A percentile compares a stretch with the other conserved stretches of the same genome.
phyloP scores from a whole-genome alignment of 2,113 vertebrate genomes.

The Coryphaenoides rupestris region DNA sequence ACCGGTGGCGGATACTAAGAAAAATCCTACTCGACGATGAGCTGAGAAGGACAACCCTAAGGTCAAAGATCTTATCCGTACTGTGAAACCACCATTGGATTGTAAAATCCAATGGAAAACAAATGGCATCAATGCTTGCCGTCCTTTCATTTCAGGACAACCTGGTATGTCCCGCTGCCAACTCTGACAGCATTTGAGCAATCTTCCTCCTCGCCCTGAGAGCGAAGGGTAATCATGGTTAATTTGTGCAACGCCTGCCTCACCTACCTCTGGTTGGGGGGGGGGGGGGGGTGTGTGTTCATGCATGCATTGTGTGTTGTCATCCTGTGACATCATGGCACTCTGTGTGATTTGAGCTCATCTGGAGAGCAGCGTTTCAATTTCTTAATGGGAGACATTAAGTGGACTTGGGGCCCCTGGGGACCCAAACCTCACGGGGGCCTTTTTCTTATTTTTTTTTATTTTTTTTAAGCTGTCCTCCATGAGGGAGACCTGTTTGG shows the following conservation, averaged over 20 bases:
- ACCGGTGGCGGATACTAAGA: slow-evolving; percentile 35
- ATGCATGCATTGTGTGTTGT: slow-evolving; percentile 36
- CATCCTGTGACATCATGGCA: slow-evolving; percentile 54
- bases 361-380: slow-evolving; percentile 60
- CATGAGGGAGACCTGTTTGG: slow-evolving; percentile 14
- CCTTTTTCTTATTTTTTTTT: slow-evolving; percentile 23
- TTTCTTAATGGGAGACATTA: slow-evolving; percentile 62
- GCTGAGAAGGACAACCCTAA: slow-evolving; percentile 31
- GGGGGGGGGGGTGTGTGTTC: slow-evolving; percentile 34
- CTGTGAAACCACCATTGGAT: slow-evolving; percentile 38
- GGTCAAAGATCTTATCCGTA: slow-evolving; percentile 36
- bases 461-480: too few species aligned
- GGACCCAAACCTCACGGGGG: slow-evolving; percentile 46
- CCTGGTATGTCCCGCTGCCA: slow-evolving; percentile 21
- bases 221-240: slow-evolving; percentile 36
- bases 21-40: slow-evolving; percentile 36
- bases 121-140: not conserved
- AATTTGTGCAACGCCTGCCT: slow-evolving; percentile 38
- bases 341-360: slow-evolving; percentile 55
- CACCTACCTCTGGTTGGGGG: slow-evolving; percentile 8
- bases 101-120: slow-evolving; percentile 42
- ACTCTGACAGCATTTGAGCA: slow-evolving; percentile 16
- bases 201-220: slow-evolving; percentile 18
- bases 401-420: slow-evolving; percentile 38
- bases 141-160: slow-evolving; percentile 21